Evolutionary conservation across 2,797 vertebrate genomes (phyloP).

Genomic region (Sorex maritimensis): DNA sequence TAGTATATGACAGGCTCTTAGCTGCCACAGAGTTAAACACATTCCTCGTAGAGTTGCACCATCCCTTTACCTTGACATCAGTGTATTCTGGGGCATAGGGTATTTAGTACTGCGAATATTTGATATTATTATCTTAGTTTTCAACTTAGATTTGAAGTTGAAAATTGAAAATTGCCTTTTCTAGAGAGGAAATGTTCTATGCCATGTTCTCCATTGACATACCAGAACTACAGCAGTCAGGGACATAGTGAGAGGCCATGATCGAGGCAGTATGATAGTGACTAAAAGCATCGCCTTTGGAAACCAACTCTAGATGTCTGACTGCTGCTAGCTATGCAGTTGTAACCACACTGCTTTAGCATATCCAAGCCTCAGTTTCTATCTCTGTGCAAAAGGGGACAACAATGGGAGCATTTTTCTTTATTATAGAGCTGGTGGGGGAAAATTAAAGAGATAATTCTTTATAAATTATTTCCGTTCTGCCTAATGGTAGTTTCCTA

Average conservation of each 20-base stretch:
- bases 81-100: background rate
- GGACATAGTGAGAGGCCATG: rapidly evolving
- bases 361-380: background rate
- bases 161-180: constrained; percentile 1
- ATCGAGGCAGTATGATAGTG: background rate
- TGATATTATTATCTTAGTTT: background rate
- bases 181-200: background rate
- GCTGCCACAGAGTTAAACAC: background rate
- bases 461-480: background rate
- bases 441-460: background rate
- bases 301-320: background rate
- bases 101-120: background rate
- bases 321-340: background rate
- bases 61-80: background rate
- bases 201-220: rapidly evolving
- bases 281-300: background rate
- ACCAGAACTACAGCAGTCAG: rapidly evolving
- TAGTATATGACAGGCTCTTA: background rate
- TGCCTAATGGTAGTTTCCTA: constrained; percentile 25
- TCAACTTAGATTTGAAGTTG: background rate
- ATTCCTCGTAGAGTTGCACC: background rate
- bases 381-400: background rate
- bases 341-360: background rate
- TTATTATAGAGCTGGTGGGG: background rate
- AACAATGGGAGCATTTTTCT: background rate